Percentiles rank a stretch among this genome's conserved stretches.
phyloP scores from a whole-genome alignment of 2,113 vertebrate species.

The Ammodytes dubius region DNA sequence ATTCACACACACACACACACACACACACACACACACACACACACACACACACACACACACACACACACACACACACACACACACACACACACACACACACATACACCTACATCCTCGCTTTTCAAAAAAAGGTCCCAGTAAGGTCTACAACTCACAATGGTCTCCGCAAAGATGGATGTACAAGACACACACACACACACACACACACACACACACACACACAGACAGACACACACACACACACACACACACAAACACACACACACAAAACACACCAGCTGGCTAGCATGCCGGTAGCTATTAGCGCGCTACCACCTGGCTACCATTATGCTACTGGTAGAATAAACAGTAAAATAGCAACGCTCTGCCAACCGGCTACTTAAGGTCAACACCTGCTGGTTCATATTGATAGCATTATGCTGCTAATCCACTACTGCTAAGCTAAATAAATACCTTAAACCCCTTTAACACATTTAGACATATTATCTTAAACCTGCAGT shows the following conservation, averaged over 20 bases:
- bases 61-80: too few species aligned
- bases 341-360: slow-evolving; percentile 25
- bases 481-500: too few species aligned
- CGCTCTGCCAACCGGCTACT: background rate
- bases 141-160: too few species aligned
- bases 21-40: background rate
- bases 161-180: too few species aligned
- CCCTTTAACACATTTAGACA: too few species aligned
- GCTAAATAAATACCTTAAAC: too few species aligned
- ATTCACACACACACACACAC: too few species aligned
- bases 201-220: slow-evolving; percentile 4
- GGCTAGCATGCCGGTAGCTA: slow-evolving; percentile 52
- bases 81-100: too few species aligned
- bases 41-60: too few species aligned
- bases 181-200: background rate
- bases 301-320: slow-evolving; percentile 51
- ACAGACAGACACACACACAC: background rate
- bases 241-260: too few species aligned
- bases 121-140: too few species aligned
- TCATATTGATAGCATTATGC: background rate
- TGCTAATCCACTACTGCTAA: background rate
- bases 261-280: too few species aligned
- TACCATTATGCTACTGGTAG: slow-evolving; percentile 35
- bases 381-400: slow-evolving; percentile 22
- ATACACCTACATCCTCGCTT: slow-evolving; percentile 1